Base-by-base conservation (phyloP, 2,113 vertebrate species). In the Lipotes vexillifer region DNA sequence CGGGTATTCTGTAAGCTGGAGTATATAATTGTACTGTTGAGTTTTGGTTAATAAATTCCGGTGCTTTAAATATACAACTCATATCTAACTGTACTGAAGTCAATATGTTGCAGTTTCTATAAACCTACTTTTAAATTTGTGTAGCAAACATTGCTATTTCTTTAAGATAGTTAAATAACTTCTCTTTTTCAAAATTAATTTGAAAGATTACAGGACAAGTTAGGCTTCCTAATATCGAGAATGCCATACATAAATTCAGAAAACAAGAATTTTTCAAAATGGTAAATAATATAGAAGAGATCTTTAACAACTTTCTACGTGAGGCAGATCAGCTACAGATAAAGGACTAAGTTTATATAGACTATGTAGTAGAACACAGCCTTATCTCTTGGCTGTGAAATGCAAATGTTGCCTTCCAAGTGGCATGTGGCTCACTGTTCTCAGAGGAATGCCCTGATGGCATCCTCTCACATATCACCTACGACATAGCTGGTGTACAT, bases 41-140 rank as follows among this genome's bases (percentile, higher is more conserved):
- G 23, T 85, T 6, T 85, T 93, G 31, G 41, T 78, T 93, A 90
- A 71, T 96, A 92, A 96, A 85, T 66, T 84, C 21, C 52, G 69
- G 27, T 82, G 83, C 89, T 96, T 93, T 96, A 80, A 95, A 71
- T 87, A 44, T 71, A 89, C 41, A 89, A 78, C 65, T 97, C 75
- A 97, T 90, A 71, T 82, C 46, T 86, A 88, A 15, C 10, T 69
- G 9, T 94, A 65, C 8, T 71, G 95, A 92, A 96, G 69, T 65
- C 18, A 61, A 17, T 96, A 59, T 88, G 59, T 92, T 93, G 38
- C 27, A 74, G 38, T 93, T 96, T 97, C 61, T 92, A 4, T 95
- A 96, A 93, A 93, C 63, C 38, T 65, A 33, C 69, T 87, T 69
- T 96, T 86, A 90, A 66, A 77, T 65, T 61, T 93, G 36, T 94